Evolutionary conservation across 1,140 invertebrate genomes (phyloP), one percentile per base, ranked within the genome.

Genomic region (Leptinotarsa lineolata): DNA sequence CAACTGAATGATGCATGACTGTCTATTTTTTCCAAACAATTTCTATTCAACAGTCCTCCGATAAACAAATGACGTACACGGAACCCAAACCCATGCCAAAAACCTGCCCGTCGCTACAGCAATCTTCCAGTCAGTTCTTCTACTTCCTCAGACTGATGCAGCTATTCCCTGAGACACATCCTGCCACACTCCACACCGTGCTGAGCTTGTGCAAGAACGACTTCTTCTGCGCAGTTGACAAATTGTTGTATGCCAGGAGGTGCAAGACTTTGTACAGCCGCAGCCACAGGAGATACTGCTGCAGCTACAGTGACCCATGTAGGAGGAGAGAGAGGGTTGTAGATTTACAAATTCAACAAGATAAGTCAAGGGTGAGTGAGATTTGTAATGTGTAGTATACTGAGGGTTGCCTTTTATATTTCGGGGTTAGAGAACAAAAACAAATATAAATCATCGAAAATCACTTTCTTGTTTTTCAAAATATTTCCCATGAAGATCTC

Each of bases 71-170:
- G 39, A 59, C 8, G 6, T 30, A 46, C 39, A 46, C 54, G 45
- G 60, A 72, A 70, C 58, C 39, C 54, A 15, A 54, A 18, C 48
- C 13, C 1, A 54, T 18, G n/a, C 15, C 48, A n/a, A 70, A 70
- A 59, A 21, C 66, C 4, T 68, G 46, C 20, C 68, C 72, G 16
- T 69, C 70, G 8, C 71, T 73, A 59, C 73, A 76, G 59, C 70
- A 80, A 39, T 79, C 80, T 1, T 80, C 79, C 2, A 79, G 68
- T 15, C 79, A 81, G 64, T 83, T 83, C 72, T 83, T 83, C 72
- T 79, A 83, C 68, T 84, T 84, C 73, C 66, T 84, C 12, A 79
- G 82, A 18, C 72, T 84, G 48, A 83, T 84, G 82, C 81, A 84
- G 67, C 72, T 84, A 11, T 84, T 84, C 76, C 83, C 83, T 0